Evolutionary conservation across 2,797 vertebrate species (phyloP).

Genomic region (Zalophus californianus): DNA sequence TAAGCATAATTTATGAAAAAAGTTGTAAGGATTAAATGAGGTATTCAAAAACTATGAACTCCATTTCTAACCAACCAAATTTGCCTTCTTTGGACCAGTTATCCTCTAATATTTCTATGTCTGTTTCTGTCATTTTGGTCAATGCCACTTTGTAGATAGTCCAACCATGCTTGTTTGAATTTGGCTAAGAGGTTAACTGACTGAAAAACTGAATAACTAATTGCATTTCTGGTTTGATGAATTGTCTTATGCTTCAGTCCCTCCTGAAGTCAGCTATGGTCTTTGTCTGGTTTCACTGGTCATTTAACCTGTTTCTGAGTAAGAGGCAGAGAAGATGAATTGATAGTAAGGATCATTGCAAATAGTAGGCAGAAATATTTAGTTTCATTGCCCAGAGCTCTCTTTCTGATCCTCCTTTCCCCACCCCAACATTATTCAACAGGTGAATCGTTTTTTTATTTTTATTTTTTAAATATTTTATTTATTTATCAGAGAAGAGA

Average conservation of each 20-base stretch:
- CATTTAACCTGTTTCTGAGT: background rate
- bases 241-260: background rate
- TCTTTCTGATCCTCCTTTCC: background rate
- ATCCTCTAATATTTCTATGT: background rate
- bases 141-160: background rate
- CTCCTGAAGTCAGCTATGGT: background rate
- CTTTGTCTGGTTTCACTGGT: background rate
- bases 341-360: background rate
- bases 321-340: background rate
- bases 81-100: background rate
- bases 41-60: background rate
- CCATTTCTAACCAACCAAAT: background rate
- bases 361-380: background rate
- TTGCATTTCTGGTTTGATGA: background rate
- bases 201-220: background rate
- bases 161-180: conserved; percentile 29
- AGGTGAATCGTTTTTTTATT: too few relatives aligned
- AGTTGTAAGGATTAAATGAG: background rate
- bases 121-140: conserved; percentile 36
- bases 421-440: background rate
- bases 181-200: background rate
- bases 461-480: too few relatives aligned
- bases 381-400: background rate
- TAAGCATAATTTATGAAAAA: background rate
- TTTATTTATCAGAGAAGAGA: too few relatives aligned